These are phyloP conservation scores for Acanthosoma haemorrhoidale DNA, from an alignment of 2,888 invertebrate genomes.

Conservation along the genomic window DNA sequence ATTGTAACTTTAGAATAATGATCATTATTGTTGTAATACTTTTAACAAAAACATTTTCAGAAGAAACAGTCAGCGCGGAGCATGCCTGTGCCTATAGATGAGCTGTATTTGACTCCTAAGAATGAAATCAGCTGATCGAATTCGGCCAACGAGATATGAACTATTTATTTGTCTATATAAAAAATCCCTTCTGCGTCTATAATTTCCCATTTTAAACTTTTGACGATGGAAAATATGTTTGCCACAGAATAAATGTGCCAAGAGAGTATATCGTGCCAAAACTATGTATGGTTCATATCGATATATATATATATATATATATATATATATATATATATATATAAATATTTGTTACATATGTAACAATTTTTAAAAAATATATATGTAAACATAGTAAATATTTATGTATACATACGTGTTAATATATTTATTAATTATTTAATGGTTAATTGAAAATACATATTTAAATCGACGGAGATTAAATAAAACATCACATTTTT, in stretches of 20 bases:
- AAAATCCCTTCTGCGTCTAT: background rate
- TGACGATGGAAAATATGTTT: background rate
- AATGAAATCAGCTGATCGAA: constrained; percentile 32
- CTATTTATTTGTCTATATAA: constrained; percentile 8
- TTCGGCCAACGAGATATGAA: constrained; percentile 7
- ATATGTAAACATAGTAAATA: background rate
- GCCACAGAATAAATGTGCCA: constrained; percentile 24
- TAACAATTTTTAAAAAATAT: constrained; percentile 4
- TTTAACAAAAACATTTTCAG: constrained; percentile 51
- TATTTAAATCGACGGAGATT: background rate
- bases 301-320: too few relatives aligned
- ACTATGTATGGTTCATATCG: constrained; percentile 3
- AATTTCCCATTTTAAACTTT: background rate
- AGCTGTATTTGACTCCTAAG: constrained; percentile 54
- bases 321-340: too few relatives aligned
- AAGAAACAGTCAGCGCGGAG: constrained; percentile 75
- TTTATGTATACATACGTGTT: constrained; percentile 11
- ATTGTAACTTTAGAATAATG: background rate
- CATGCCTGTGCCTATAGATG: constrained; percentile 70
- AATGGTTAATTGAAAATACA: background rate
- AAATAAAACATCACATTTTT: constrained; percentile 22
- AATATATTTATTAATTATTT: constrained; percentile 7
- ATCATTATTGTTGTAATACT: constrained; percentile 44
- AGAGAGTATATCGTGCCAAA: constrained; percentile 25
- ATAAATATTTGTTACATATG: background rate